Conservation (phyloP, 2,113 vertebrate genomes). For the Erythrolamprus reginae region DNA sequence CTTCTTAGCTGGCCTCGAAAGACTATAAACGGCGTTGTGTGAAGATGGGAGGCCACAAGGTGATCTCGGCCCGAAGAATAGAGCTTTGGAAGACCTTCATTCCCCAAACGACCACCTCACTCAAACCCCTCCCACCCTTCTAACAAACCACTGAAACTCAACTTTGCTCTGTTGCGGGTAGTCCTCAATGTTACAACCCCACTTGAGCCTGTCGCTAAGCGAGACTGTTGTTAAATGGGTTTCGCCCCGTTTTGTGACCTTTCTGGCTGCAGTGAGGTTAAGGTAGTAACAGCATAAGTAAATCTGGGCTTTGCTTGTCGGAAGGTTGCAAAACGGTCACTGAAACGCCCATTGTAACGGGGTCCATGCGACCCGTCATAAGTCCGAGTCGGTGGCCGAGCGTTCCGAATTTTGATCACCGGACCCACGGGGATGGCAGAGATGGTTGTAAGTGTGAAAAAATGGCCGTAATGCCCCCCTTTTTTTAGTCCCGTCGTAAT, state of each 20-base stretch:
- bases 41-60: not conserved
- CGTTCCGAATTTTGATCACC: not conserved
- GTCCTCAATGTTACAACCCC: not conserved
- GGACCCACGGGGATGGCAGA: not conserved
- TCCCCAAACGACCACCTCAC: not conserved
- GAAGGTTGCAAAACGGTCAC: no score
- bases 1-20: not conserved
- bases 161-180: not conserved
- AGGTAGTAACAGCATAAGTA: no score
- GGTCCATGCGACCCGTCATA: no score
- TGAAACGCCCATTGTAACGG: no score
- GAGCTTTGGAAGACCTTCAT: not conserved
- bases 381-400: not conserved
- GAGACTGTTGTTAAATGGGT: not conserved
- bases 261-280: no score
- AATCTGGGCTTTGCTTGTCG: no score
- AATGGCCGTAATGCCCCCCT: not conserved
- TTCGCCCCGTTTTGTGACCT: not conserved
- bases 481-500: accelerated
- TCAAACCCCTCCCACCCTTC: not conserved
- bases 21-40: not conserved
- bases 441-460: not conserved
- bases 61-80: not conserved
- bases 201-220: not conserved
- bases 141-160: not conserved